These are phyloP conservation scores for Caenorhabditis angaria DNA, from an alignment of 2,888 invertebrate genomes.

Conservation along the genomic window DNA sequence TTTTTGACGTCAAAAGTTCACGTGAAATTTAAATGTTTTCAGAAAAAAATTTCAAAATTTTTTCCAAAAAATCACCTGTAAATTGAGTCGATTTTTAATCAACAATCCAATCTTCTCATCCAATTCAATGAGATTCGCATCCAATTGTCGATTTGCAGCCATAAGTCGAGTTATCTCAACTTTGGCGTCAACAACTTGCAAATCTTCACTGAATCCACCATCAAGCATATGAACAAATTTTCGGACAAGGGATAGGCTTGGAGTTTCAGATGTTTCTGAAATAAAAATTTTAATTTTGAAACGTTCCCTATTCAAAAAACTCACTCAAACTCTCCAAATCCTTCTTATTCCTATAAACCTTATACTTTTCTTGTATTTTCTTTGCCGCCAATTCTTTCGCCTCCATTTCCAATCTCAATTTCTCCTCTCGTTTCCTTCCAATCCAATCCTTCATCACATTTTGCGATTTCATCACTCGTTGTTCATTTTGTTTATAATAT, in stretches of 20 bases:
- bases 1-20: no score
- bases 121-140: constrained; percentile 81
- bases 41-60: background rate
- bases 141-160: constrained; percentile 74
- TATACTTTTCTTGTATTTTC: constrained; percentile 53
- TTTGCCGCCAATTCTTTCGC: constrained; percentile 47
- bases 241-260: constrained; percentile 69
- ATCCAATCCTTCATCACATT: constrained; percentile 22
- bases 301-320: constrained; percentile 6
- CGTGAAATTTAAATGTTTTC: no score
- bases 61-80: constrained; percentile 74
- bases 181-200: constrained; percentile 77
- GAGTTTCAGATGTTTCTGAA: constrained; percentile 54
- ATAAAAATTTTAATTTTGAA: background rate
- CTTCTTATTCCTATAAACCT: constrained; percentile 43
- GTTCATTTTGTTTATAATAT: constrained; percentile 48
- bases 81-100: constrained; percentile 82
- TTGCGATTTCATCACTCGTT: constrained; percentile 41
- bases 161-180: constrained; percentile 82
- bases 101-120: constrained; percentile 84
- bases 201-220: constrained; percentile 48
- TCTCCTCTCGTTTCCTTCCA: background rate
- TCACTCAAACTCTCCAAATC: constrained; percentile 54
- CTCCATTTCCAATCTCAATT: constrained; percentile 14
- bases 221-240: constrained; percentile 76